A percentile compares a stretch with the other conserved stretches of the same genome.
phyloP scores from a whole-genome alignment of 2,113 vertebrate species.

The Pipra filicauda region DNA sequence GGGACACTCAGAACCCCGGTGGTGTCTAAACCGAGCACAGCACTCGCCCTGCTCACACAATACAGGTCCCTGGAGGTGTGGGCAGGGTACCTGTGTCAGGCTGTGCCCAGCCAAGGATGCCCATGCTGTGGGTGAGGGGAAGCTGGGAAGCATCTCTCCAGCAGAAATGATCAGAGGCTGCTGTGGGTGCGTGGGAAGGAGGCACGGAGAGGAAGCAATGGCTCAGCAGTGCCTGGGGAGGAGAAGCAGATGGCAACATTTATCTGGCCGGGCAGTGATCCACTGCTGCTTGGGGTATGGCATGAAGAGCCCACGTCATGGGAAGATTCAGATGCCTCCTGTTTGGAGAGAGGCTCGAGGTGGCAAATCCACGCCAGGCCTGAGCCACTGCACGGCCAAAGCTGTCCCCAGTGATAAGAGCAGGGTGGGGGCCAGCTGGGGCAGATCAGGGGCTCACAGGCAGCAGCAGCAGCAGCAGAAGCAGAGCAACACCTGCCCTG shows the following conservation, averaged over 20 bases:
- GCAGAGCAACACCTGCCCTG: background rate
- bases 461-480: background rate
- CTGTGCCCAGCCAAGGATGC: background rate
- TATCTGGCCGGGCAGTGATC: background rate
- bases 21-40: fast-evolving
- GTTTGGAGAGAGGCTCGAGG: background rate
- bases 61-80: background rate
- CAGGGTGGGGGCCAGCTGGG: fast-evolving
- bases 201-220: background rate
- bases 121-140: fast-evolving
- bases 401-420: background rate
- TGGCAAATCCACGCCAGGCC: background rate
- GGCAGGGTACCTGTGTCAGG: background rate
- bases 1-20: fast-evolving
- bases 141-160: background rate
- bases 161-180: background rate
- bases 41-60: fast-evolving
- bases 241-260: background rate
- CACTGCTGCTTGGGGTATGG: background rate
- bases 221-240: background rate
- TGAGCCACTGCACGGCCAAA: background rate
- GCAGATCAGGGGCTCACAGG: background rate
- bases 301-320: background rate
- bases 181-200: fast-evolving
- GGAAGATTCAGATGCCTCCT: background rate